These are phyloP conservation scores for Cataglyphis livida DNA, from an alignment of 2,888 invertebrate genomes.

Conservation along the genomic window DNA sequence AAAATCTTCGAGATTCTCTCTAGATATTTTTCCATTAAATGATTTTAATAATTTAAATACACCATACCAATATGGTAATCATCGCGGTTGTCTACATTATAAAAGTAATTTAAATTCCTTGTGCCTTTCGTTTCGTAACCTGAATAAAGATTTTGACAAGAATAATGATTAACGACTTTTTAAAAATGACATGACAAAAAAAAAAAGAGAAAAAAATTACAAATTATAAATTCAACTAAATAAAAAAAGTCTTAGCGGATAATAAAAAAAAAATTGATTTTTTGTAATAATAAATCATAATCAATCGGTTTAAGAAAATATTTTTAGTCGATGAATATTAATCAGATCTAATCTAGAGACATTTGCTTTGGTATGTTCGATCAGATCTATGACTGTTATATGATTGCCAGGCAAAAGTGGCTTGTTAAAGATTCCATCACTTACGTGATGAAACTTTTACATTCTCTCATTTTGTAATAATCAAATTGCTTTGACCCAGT, in stretches of 20 bases:
- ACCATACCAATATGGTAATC: neutral
- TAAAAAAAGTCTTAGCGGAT: neutral
- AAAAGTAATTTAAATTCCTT: neutral
- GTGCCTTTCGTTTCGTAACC: neutral
- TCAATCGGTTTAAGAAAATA: neutral
- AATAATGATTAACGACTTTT: neutral
- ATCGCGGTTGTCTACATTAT: neutral
- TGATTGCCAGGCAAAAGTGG: conserved; percentile 7
- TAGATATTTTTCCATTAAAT: neutral
- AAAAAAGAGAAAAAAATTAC: neutral
- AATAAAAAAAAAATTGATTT: neutral
- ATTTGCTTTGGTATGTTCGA: conserved; percentile 13
- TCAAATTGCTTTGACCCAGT: conserved; percentile 18
- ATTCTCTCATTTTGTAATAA: conserved; percentile 45
- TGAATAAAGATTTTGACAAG: neutral
- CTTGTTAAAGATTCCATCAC: conserved; percentile 55
- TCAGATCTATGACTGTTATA: neutral
- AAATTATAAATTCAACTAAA: neutral
- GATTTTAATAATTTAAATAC: neutral
- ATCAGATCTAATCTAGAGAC: neutral
- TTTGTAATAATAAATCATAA: neutral
- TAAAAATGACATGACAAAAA: neutral
- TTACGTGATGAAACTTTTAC: conserved; percentile 47
- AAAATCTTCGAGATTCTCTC: neutral
- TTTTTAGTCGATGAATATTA: neutral